Evolutionary conservation across 2,888 invertebrate species (phyloP).

Genomic region (Oeneis ivallda): DNA sequence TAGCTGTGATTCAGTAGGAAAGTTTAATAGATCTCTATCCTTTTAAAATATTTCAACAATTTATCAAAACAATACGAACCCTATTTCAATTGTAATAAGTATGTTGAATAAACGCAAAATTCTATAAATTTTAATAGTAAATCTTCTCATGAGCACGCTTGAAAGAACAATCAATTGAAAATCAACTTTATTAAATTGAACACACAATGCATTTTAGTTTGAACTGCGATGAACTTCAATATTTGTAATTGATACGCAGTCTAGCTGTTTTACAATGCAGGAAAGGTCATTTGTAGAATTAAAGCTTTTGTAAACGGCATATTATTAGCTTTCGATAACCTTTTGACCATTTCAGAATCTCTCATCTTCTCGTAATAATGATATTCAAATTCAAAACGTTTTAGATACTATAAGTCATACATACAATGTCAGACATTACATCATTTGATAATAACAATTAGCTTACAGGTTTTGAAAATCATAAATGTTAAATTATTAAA

Average conservation of each 20-base stretch:
- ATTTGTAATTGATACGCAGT: constrained; percentile 10
- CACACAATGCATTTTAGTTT: neutral
- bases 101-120: neutral
- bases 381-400: neutral
- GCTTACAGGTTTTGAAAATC: no score
- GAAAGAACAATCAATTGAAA: neutral
- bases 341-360: constrained; percentile 12
- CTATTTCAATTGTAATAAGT: neutral
- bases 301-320: neutral
- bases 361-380: neutral
- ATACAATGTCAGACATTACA: no score
- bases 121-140: neutral
- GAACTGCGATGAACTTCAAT: neutral
- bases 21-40: neutral
- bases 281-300: constrained; percentile 29
- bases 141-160: neutral
- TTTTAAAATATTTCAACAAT: neutral
- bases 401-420: no score
- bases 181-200: neutral
- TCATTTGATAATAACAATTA: no score
- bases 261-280: constrained; percentile 23
- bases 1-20: neutral
- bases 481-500: no score
- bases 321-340: constrained; percentile 13
- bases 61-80: neutral